Conservation (phyloP, 2,888 invertebrate genomes). For the Tipula lateralis region DNA sequence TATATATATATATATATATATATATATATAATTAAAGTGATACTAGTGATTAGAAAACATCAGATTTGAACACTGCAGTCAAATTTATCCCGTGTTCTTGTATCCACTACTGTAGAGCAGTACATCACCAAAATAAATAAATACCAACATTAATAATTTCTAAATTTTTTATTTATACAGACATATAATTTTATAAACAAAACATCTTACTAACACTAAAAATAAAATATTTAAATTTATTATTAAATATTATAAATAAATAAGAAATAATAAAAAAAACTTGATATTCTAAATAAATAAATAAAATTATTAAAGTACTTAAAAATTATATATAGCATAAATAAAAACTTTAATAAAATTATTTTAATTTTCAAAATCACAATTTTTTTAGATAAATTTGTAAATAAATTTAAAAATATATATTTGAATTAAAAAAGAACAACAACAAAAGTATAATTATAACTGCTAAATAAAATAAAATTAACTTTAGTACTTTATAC, state of each 20-base stretch:
- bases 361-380: too few species aligned
- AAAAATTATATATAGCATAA: neutral
- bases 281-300: slow-evolving; percentile 14
- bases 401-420: neutral
- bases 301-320: neutral
- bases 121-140: neutral
- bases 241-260: neutral
- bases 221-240: neutral
- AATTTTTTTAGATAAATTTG: neutral
- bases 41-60: neutral
- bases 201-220: neutral
- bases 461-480: neutral
- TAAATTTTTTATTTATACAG: neutral
- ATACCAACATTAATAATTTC: neutral
- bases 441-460: neutral
- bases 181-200: neutral
- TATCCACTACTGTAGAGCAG: neutral
- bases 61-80: neutral
- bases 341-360: neutral
- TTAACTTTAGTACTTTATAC: neutral
- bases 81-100: neutral
- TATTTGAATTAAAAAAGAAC: neutral
- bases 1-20: too few species aligned
- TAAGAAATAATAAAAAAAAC: neutral
- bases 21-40: neutral